phyloP scores from a whole-genome alignment of 2,113 vertebrate genomes.

The Mastomys coucha region DNA sequence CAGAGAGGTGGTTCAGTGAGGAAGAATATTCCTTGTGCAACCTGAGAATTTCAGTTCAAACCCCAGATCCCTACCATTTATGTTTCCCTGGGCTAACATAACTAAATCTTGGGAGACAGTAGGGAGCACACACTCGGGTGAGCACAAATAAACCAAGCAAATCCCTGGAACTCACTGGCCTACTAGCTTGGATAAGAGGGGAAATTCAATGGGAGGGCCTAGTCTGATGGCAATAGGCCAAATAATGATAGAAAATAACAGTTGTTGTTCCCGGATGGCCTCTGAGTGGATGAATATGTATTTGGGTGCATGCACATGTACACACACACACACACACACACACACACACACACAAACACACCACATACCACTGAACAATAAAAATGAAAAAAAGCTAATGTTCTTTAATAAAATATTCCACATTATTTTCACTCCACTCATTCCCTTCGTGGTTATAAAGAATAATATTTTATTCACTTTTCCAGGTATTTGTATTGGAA shows the following conservation, averaged over 20 bases:
- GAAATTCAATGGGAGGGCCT: neutral
- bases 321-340: neutral
- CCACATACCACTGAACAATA: neutral
- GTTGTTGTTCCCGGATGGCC: neutral
- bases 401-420: neutral
- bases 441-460: neutral
- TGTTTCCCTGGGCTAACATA: too few relatives aligned
- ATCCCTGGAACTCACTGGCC: neutral
- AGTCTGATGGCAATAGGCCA: neutral
- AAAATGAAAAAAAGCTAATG: neutral
- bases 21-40: neutral
- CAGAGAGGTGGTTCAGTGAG: neutral
- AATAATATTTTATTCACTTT: neutral
- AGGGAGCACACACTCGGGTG: neutral
- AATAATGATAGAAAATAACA: neutral
- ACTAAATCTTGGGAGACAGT: too few relatives aligned
- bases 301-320: rapidly evolving
- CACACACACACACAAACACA: neutral
- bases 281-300: neutral
- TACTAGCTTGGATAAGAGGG: neutral
- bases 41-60: neutral
- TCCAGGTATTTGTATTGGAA: slow-evolving; percentile 11
- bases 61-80: too few relatives aligned
- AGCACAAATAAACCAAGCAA: neutral
- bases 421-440: neutral